phyloP scores from a whole-genome alignment of 2,113 vertebrate genomes.

The Coregonus clupeaformis region DNA sequence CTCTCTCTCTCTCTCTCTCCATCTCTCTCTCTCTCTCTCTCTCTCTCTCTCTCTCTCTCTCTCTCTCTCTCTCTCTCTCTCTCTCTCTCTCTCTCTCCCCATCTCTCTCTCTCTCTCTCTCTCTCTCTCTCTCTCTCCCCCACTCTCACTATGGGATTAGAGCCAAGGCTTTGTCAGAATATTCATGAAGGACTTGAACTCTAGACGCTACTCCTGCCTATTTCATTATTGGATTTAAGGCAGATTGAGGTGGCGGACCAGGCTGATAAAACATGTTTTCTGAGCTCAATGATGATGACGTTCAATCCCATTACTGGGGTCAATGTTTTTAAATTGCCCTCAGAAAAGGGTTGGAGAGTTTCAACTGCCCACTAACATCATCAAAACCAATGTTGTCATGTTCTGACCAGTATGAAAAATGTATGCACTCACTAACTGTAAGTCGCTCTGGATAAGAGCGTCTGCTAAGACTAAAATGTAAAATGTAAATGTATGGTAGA shows the following conservation, averaged over 20 bases:
- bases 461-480: no score
- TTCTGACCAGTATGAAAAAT: no score
- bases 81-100: no score
- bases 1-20: no score
- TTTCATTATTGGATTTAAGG: conserved; percentile 59
- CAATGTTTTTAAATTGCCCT: conserved; percentile 6
- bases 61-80: no score
- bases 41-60: no score
- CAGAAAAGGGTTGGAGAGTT: conserved; percentile 9
- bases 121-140: neutral
- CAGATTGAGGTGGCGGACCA: conserved; percentile 34
- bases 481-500: no score
- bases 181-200: conserved; percentile 66
- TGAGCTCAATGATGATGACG: conserved; percentile 35
- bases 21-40: no score
- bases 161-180: conserved; percentile 46
- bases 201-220: conserved; percentile 40
- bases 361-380: conserved; percentile 35
- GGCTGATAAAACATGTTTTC: conserved; percentile 16
- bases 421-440: no score
- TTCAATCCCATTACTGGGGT: conserved; percentile 32
- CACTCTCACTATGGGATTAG: conserved; percentile 11
- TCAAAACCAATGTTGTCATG: conserved; percentile 22
- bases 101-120: neutral
- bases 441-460: no score